phyloP scores from a whole-genome alignment of 37 sponge, comb jelly and placozoan species.

The Theonella swinhoei region DNA sequence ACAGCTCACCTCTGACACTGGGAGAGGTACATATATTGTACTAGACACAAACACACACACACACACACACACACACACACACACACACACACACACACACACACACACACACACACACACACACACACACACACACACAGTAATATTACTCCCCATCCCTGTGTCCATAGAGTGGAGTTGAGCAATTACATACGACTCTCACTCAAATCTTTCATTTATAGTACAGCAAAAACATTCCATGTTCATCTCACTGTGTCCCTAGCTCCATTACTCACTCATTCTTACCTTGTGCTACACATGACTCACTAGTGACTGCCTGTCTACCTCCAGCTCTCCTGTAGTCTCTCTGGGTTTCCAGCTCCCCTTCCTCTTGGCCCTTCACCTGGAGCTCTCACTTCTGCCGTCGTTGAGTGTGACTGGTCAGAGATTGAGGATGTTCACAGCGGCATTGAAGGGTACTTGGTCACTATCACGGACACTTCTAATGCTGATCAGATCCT shows the following conservation, averaged over 20 bases:
- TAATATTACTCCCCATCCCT: no score
- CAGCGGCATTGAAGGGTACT: conserved; percentile 40
- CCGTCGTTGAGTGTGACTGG: conserved; percentile 53
- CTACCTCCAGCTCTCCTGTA: conserved; percentile 70
- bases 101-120: not conserved
- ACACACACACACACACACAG: no score
- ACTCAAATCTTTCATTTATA: no score
- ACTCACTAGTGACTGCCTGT: no score
- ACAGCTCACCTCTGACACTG: conserved; percentile 56
- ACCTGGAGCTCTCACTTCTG: not conserved
- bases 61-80: conserved; percentile 7
- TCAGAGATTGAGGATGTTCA: conserved; percentile 51
- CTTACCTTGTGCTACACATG: no score
- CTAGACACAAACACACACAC: conserved; percentile 6
- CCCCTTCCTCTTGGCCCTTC: not conserved
- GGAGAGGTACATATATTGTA: conserved; percentile 75
- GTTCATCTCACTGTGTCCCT: no score
- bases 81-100: not conserved
- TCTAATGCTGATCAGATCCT: no score
- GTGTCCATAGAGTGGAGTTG: no score
- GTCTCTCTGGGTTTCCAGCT: conserved; percentile 4
- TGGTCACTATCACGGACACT: conserved; percentile 67
- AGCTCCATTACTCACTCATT: no score
- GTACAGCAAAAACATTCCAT: no score
- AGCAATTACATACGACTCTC: no score